Evolutionary conservation across 1,140 invertebrate species (phyloP).

Genomic region (Atopsyche davidsoni): DNA sequence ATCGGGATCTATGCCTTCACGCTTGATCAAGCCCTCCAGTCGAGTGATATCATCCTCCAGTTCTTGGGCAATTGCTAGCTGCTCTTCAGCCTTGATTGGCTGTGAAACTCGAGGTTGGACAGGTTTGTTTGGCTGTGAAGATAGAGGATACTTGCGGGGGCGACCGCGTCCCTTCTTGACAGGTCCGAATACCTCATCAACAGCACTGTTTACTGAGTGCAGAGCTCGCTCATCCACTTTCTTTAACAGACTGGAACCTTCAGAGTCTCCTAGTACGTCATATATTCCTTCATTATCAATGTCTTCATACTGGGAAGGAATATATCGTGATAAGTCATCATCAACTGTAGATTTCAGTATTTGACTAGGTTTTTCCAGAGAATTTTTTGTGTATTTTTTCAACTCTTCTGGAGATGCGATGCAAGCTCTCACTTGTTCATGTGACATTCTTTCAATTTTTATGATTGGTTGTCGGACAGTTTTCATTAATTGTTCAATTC

Average conservation of each 20-base stretch:
- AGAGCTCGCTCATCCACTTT: not conserved
- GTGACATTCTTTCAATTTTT: not conserved
- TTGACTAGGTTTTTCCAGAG: constrained; percentile 6
- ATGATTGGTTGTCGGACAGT: constrained; percentile 14
- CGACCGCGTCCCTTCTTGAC: not conserved
- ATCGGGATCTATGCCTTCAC: no score
- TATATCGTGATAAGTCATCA: constrained; percentile 8
- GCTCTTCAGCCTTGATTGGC: not conserved
- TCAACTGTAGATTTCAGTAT: not conserved
- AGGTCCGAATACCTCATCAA: not conserved
- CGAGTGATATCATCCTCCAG: not conserved
- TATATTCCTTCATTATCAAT: constrained; percentile 22
- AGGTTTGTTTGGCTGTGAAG: constrained; percentile 1
- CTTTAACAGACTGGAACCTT: no score
- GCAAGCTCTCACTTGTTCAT: not conserved
- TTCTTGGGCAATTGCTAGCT: not conserved
- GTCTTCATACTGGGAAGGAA: constrained; percentile 20
- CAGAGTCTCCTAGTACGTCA: no score
- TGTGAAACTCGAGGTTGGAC: not conserved
- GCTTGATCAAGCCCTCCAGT: no score
- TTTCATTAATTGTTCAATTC: constrained; percentile 3
- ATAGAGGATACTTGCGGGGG: not conserved
- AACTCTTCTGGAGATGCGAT: not conserved
- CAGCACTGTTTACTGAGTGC: not conserved
- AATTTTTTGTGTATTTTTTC: not conserved